phyloP scores from a whole-genome alignment of 2,797 vertebrate species.

The Scyliorhinus canicula region DNA sequence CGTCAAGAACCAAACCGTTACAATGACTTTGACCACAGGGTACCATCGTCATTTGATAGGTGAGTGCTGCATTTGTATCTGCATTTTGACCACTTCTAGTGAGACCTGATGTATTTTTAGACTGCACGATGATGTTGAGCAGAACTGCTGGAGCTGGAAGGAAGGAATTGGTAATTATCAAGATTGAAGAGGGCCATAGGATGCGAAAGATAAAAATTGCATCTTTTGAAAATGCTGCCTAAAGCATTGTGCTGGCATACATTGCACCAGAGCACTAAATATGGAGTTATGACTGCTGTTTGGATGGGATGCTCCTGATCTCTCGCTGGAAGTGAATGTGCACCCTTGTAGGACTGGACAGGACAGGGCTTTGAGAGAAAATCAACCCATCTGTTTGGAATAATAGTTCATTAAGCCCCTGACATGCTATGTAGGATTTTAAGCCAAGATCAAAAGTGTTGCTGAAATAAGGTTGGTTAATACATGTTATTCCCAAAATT shows the following conservation, averaged over 20 bases:
- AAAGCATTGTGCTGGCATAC: background rate
- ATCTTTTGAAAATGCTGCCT: background rate
- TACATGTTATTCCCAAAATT: background rate
- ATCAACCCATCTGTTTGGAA: background rate
- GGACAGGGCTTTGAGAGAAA: background rate
- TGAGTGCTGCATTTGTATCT: conserved; percentile 45
- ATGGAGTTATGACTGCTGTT: background rate
- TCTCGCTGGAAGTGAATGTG: background rate
- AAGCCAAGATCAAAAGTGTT: background rate
- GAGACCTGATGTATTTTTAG: background rate
- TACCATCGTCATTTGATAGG: conserved; percentile 78
- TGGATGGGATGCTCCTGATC: background rate
- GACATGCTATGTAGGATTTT: background rate
- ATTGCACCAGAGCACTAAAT: background rate
- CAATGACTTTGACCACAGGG: conserved; percentile 77
- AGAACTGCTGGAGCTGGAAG: background rate
- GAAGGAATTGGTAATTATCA: background rate
- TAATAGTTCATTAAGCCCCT: background rate
- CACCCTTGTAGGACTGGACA: background rate
- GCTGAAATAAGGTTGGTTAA: background rate
- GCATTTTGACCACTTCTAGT: background rate
- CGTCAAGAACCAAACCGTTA: conserved; percentile 81
- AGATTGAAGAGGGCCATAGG: background rate
- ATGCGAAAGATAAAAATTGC: too few species aligned
- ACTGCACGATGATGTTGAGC: background rate